Conservation (phyloP, 2,113 vertebrate genomes). For the Lepidothrix coronata region DNA sequence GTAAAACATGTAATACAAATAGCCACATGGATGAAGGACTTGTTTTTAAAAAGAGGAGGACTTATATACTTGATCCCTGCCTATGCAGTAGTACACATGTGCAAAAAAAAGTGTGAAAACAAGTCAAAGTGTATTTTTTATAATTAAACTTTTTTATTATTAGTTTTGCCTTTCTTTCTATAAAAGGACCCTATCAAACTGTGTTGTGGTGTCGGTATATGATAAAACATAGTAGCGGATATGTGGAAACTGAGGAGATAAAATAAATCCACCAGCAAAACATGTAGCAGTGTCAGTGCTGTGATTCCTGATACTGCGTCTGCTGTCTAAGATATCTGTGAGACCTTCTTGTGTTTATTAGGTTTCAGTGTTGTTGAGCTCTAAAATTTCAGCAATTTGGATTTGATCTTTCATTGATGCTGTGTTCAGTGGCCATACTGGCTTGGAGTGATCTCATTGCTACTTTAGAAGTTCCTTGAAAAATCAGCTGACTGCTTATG, state of each 20-base stretch:
- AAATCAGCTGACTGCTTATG: not conserved
- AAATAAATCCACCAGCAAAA: not conserved
- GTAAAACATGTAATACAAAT: not conserved
- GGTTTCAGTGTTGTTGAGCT: not conserved
- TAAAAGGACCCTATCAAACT: not conserved
- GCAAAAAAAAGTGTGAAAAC: not conserved
- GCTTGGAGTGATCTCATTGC: not conserved
- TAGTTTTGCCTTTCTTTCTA: not conserved
- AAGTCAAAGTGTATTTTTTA: not conserved
- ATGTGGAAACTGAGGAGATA: not conserved
- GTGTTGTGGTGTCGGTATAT: not conserved
- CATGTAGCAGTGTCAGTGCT: not conserved
- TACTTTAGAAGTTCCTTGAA: not conserved
- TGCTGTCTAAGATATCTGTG: not conserved
- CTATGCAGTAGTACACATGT: not conserved
- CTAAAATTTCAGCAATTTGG: not conserved
- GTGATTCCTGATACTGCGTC: not conserved
- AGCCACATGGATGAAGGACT: not conserved
- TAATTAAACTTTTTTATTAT: not conserved
- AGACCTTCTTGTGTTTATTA: not conserved
- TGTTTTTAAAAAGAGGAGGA: not conserved
- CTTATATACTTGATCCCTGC: rapidly evolving
- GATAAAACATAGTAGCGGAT: not conserved
- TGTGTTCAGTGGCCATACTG: not conserved
- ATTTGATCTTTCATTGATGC: not conserved